Base-by-base conservation (phyloP, 2,888 invertebrate genomes). In the Brenthis daphne region DNA sequence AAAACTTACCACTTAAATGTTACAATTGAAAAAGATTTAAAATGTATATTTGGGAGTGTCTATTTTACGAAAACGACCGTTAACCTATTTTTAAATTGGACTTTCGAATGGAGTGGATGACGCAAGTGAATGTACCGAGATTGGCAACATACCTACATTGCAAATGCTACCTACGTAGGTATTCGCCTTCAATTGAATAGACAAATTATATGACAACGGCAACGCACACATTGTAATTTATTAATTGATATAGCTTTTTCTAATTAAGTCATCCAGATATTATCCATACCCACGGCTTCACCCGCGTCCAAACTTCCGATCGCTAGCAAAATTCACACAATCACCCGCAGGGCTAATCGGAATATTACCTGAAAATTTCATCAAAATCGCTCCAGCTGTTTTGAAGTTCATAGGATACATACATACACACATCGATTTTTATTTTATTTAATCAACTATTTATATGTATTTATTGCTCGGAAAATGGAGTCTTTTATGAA, bases 61-160 rank as follows among this genome's bases (percentile, higher is more conserved):
- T 83, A 80, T 84, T 85, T 80, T 78, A 81, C 82, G 85, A 86
- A 87, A 87, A 85, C 83, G 77, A 77, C 80, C 84, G 83, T 87
- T 89, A 88, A 85, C 89, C 89, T 85, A 90, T 79, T 86, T 89
- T 88, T 87, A 86, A 86, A 89, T 88, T 82, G 85, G 82, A 85
- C 83, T 88, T 87, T 85, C 82, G 80, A 83, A 87, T 81, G 83
- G 83, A 75, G 85, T 82, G 82, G 83, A 84, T 88, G 88, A 87
- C 84, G 84, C 80, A 82, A 85, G 76, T 76, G 75, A 72, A 69
- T 76, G 80, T 76, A 79, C 77, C 78, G 80, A 84, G 81, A 82
- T 86, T 85, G 87, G 86, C 86, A 85, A 83, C 82, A 83, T 81
- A 20, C 20, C 20, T 20, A 68, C 63, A 61, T 50, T 60, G 69